phyloP scores from a whole-genome alignment of 2,888 invertebrate species.

The Conistra vaccinii region DNA sequence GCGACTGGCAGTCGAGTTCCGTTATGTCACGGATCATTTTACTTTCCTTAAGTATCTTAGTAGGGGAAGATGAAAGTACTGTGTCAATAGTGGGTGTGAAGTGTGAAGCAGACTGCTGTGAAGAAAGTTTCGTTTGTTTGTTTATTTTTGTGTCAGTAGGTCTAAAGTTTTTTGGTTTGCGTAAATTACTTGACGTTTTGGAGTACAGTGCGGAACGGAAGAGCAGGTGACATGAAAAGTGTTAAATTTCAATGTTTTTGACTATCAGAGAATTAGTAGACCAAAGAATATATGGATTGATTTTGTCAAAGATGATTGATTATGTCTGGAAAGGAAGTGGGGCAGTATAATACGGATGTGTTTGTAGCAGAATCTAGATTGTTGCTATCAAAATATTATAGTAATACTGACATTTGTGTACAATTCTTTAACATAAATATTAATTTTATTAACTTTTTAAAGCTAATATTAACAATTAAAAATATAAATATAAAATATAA shows the following conservation, averaged over 20 bases:
- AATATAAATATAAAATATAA: too few species aligned
- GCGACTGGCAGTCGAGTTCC: constrained; percentile 67
- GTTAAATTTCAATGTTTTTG: background rate
- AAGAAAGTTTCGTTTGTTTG: constrained; percentile 46
- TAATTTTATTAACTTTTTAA: too few species aligned
- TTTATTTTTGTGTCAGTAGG: constrained; percentile 41
- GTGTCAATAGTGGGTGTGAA: constrained; percentile 56
- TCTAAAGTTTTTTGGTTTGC: constrained; percentile 1
- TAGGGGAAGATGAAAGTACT: constrained; percentile 55
- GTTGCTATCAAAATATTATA: background rate
- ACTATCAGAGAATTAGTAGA: background rate
- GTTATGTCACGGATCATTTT: constrained; percentile 73
- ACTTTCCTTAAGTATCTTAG: constrained; percentile 68
- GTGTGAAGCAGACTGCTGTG: constrained; percentile 28
- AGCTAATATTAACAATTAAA: too few species aligned
- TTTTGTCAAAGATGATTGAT: background rate
- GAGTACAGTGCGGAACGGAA: background rate
- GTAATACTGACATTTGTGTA: too few species aligned
- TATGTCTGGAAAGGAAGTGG: background rate
- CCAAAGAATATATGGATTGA: background rate
- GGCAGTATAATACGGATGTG: background rate
- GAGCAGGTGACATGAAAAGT: background rate
- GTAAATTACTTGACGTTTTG: background rate
- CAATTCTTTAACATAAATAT: too few species aligned
- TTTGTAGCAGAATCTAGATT: background rate